Evolutionary conservation across 1,140 invertebrate genomes (phyloP), one percentile per base, ranked within the genome.

Genomic region (Atta colombica): DNA sequence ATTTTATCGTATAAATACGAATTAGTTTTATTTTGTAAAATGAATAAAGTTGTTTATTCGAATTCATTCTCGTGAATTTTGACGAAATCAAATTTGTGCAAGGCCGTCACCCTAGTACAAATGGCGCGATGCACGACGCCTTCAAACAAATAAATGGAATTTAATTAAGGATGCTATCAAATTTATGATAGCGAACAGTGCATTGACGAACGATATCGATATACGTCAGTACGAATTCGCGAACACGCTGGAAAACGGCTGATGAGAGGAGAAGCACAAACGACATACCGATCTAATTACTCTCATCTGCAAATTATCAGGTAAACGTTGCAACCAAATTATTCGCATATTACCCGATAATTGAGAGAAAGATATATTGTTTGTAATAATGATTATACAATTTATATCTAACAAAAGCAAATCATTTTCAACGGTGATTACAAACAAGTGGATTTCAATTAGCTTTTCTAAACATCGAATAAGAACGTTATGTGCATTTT

Each of bases 121-220:
- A 7, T 39, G 12, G 25, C 21, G 12, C 31, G 12, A 21, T 18
- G 69, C 35, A 28, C n/a, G 45, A 12, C n/a, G 25, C 16, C 51
- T 61, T 77, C 66, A 60, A 45, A 39, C 14, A 58, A 85, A 85
- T 72, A 51, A 61, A 45, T 16, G 39, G 60, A 86, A 88, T 89
- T 89, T 89, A 91, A 91, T 90, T 88, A 90, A 90, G 77, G 86
- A 87, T 72, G 75, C 60, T 55, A 75, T 89, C 80, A 75, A 90
- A 91, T 90, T 91, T 87, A 66, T 78, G 58, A 88, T 78, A 25
- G 21, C 14, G n/a, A 65, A 25, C 68, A 25, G 25, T 39, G 65
- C 71, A 71, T 75, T 77, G 81, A n/a, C 31, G 58, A 86, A 35
- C 72, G 49, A 78, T 65, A 68, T 68, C 63, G 31, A 61, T 65